Conservation (phyloP, 2,113 vertebrate species). For the Grus americana region DNA sequence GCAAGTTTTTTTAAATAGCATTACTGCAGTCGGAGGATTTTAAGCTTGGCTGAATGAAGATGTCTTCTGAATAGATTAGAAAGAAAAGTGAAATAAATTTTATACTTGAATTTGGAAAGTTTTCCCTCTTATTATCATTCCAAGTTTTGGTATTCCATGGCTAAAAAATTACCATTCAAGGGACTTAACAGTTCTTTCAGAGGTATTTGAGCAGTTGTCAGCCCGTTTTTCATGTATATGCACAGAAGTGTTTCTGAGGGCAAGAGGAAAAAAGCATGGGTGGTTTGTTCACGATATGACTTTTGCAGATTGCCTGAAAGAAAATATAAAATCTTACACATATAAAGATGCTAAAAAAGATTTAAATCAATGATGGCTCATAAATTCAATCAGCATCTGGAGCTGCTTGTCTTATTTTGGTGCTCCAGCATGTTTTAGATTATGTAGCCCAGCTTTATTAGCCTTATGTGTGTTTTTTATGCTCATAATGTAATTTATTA, state of each 20-base stretch:
- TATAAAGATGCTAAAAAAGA: background rate
- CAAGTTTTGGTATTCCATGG: background rate
- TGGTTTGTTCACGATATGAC: background rate
- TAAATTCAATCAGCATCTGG: background rate
- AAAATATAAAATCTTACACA: accelerated
- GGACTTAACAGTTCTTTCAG: background rate
- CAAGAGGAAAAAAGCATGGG: background rate
- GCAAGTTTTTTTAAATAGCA: background rate
- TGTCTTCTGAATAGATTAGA: background rate
- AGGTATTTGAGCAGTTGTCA: background rate
- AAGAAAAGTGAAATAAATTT: background rate
- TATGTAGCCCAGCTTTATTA: background rate
- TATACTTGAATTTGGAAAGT: background rate
- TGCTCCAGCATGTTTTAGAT: background rate
- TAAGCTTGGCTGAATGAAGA: background rate
- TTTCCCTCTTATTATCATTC: background rate
- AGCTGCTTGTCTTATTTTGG: background rate
- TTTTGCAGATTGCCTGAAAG: background rate
- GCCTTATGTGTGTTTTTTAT: background rate
- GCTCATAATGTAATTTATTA: background rate
- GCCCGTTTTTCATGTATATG: background rate
- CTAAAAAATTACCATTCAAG: background rate
- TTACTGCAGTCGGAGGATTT: background rate
- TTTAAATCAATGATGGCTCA: background rate
- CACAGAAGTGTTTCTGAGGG: background rate